Percentiles rank a stretch among this genome's conserved stretches.
These are phyloP conservation scores for Ceryle rudis DNA, from an alignment of 2,797 vertebrate species.

Conservation along the genomic window DNA sequence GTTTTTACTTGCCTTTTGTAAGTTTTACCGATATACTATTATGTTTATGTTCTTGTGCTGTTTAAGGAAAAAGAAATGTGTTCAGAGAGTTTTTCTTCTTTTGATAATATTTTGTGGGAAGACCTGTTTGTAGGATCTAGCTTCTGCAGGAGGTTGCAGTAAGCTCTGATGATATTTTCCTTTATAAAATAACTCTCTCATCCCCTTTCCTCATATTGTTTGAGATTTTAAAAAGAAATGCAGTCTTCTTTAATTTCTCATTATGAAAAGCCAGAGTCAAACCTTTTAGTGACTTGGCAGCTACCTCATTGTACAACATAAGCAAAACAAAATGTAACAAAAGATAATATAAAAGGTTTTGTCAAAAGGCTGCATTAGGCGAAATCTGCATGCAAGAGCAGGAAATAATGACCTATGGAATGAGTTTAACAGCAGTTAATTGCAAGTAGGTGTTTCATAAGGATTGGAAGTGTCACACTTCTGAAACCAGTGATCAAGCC, in stretches of 20 bases:
- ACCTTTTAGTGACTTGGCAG: background rate
- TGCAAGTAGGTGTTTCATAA: background rate
- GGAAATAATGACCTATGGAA: background rate
- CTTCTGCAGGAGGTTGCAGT: background rate
- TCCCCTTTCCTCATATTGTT: fast-evolving
- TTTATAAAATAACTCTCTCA: background rate
- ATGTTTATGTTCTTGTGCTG: background rate
- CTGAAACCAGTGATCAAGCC: background rate
- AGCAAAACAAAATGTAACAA: background rate
- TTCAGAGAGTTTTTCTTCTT: background rate
- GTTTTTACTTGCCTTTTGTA: background rate
- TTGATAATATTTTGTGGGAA: background rate
- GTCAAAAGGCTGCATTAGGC: background rate
- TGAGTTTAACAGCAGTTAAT: background rate
- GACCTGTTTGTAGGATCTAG: background rate
- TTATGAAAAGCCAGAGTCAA: background rate
- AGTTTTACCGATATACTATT: background rate
- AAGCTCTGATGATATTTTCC: background rate
- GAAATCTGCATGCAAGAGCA: background rate
- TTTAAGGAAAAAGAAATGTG: background rate
- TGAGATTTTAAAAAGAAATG: background rate
- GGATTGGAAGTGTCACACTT: background rate
- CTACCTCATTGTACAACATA: background rate
- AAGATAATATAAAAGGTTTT: background rate
- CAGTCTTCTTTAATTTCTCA: background rate